These are phyloP conservation scores for Dorcus hopei DNA, from an alignment of 2,888 invertebrate genomes.

Conservation along the genomic window DNA sequence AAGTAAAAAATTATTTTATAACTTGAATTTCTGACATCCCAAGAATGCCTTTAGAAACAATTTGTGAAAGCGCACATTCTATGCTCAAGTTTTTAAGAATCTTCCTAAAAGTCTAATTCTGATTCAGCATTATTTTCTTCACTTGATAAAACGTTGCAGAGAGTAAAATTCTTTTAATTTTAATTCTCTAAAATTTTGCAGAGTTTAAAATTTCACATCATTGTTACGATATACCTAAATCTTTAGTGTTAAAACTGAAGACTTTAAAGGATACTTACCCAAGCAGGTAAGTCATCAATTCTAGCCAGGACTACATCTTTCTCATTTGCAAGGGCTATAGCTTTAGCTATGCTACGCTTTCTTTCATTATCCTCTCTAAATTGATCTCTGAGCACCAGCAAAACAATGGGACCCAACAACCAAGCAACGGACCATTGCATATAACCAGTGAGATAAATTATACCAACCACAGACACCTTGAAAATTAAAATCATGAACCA, in stretches of 20 bases:
- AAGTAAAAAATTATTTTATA: no score
- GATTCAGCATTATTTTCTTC: no score
- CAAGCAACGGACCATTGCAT: conserved; percentile 88
- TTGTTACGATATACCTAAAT: no score
- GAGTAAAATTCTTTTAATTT: no score
- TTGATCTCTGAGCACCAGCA: conserved; percentile 77
- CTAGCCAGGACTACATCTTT: conserved; percentile 82
- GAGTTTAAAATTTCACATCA: no score
- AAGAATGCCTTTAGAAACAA: no score
- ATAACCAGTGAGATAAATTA: conserved; percentile 77
- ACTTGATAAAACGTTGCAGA: no score
- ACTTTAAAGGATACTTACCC: conserved; percentile 61
- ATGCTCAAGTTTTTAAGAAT: no score
- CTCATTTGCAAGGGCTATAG: conserved; percentile 74
- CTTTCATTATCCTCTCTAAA: conserved; percentile 72
- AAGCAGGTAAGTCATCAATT: conserved; percentile 88
- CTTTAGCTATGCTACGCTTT: conserved; percentile 72
- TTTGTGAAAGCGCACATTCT: no score
- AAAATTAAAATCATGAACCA: conserved; percentile 19
- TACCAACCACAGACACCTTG: conserved; percentile 67
- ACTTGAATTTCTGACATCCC: no score
- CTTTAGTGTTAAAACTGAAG: conserved; percentile 13
- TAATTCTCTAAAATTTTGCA: no score
- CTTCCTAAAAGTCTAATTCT: no score
- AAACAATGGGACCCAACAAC: conserved; percentile 77